phyloP scores from a whole-genome alignment of 1,140 invertebrate genomes.

The Heterodera schachtii region DNA sequence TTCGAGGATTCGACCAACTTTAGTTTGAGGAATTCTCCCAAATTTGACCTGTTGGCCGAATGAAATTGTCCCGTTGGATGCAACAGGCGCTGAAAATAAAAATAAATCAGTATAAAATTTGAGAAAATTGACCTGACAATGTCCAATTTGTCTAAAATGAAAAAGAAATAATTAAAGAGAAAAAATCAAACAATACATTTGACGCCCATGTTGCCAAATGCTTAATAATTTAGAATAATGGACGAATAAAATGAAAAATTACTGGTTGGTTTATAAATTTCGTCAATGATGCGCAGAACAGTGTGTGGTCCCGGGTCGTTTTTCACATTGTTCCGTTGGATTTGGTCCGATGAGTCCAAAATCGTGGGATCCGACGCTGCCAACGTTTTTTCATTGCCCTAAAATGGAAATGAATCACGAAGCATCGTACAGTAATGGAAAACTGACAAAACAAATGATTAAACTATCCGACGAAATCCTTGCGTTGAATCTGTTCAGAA shows the following conservation, averaged over 20 bases:
- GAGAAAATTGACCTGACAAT: slow-evolving; percentile 22
- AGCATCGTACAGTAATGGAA: no score
- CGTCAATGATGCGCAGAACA: slow-evolving; percentile 4
- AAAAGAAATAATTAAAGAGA: slow-evolving; percentile 2
- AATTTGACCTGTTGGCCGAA: slow-evolving; percentile 19
- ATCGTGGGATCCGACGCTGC: neutral
- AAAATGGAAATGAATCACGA: no score
- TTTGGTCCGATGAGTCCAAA: neutral
- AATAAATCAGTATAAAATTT: neutral
- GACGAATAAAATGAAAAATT: neutral
- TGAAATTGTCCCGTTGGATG: slow-evolving; percentile 21
- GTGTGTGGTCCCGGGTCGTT: slow-evolving; percentile 1
- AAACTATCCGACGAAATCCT: slow-evolving; percentile 19
- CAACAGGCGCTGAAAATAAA: slow-evolving; percentile 15
- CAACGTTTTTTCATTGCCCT: slow-evolving; percentile 25
- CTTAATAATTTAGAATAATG: slow-evolving; percentile 6
- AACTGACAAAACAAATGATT: slow-evolving; percentile 22
- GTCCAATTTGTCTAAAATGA: slow-evolving; percentile 26
- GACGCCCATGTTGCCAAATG: slow-evolving; percentile 1
- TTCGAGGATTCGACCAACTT: neutral
- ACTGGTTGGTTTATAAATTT: slow-evolving; percentile 13
- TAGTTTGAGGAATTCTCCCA: neutral
- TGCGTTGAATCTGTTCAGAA: slow-evolving; percentile 22
- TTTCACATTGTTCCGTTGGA: neutral
- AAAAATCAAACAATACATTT: slow-evolving; percentile 20